phyloP scores from a whole-genome alignment of 2,113 vertebrate genomes.

The Phylloscopus whistleri region DNA sequence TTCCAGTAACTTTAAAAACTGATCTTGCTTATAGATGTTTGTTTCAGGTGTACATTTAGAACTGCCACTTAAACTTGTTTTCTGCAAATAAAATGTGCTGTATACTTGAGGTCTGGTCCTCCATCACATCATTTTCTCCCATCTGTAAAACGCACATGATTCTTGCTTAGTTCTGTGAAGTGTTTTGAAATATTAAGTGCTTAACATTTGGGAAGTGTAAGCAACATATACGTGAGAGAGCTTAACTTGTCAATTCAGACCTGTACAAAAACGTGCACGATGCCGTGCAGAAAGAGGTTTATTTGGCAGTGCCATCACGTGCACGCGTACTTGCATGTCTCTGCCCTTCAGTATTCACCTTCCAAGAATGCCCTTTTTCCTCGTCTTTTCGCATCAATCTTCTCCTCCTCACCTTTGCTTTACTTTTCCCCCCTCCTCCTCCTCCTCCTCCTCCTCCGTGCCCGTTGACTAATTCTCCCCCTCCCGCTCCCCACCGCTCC shows the following conservation, averaged over 20 bases:
- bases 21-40: background rate
- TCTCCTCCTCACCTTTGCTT: background rate
- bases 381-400: background rate
- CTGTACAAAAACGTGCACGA: background rate
- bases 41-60: background rate
- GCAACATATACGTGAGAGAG: background rate
- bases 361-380: background rate
- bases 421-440: background rate
- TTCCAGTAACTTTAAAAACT: background rate
- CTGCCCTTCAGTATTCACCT: background rate
- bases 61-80: conserved; percentile 9
- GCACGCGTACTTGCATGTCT: background rate
- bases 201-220: background rate
- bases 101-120: background rate
- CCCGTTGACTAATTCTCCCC: conserved; percentile 71
- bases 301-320: background rate
- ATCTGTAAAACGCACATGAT: background rate
- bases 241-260: background rate
- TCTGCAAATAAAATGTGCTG: background rate
- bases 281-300: background rate
- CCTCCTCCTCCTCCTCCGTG: background rate
- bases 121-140: background rate
- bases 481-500: conserved; percentile 73
- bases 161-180: background rate
- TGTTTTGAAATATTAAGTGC: background rate